phyloP scores from a whole-genome alignment of 1,140 invertebrate genomes.

The Atta cephalotes region DNA sequence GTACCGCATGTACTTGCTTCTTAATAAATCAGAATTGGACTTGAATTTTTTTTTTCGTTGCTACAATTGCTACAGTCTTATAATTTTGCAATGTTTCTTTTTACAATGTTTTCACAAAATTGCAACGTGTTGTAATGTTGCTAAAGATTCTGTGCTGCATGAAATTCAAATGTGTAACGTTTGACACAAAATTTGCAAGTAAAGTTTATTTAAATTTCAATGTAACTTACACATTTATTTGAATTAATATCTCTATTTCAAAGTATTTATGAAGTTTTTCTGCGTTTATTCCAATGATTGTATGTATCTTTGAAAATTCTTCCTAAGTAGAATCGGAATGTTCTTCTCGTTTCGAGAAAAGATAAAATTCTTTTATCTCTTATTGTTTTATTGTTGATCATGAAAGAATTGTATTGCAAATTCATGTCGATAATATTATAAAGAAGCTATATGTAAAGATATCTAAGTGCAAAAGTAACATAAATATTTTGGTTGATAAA shows the following conservation, averaged over 20 bases:
- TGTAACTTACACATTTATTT: background rate
- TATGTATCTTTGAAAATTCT: background rate
- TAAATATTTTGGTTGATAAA: background rate
- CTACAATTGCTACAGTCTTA: background rate
- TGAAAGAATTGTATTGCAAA: background rate
- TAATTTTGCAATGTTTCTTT: background rate
- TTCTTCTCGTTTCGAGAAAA: background rate
- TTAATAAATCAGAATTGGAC: background rate
- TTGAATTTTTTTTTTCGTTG: background rate
- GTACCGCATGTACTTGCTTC: background rate
- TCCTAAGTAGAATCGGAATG: background rate
- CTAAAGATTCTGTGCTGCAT: conserved; percentile 1
- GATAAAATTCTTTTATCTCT: background rate
- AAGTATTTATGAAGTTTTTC: background rate
- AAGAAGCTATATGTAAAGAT: background rate
- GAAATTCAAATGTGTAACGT: background rate
- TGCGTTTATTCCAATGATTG: background rate
- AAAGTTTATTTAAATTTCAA: background rate
- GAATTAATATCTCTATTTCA: background rate
- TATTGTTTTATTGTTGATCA: background rate
- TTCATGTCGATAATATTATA: background rate
- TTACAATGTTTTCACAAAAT: background rate
- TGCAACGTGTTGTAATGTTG: background rate
- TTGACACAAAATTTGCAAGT: background rate
- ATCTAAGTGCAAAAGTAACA: conserved; percentile 1